Evolutionary conservation across 2,113 vertebrate species (phyloP).

Genomic region (Pleuronectes platessa): DNA sequence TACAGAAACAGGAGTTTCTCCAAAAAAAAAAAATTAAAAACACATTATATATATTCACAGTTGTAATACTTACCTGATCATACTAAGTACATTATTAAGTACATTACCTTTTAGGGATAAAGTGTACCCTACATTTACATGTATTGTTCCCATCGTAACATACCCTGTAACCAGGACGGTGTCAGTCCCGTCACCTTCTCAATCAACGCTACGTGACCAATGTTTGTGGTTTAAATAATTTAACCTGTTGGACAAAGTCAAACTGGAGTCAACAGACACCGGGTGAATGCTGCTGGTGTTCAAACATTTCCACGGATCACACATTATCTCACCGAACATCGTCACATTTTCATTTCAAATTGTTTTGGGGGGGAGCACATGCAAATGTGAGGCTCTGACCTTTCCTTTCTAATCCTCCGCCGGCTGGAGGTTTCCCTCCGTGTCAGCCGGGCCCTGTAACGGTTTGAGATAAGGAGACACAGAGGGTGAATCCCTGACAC

Average conservation of each 20-base stretch:
- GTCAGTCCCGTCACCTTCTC: not conserved
- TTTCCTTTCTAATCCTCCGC: conserved; percentile 28
- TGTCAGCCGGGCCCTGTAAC: conserved; percentile 6
- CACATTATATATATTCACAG: not conserved
- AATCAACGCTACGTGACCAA: conserved; percentile 24
- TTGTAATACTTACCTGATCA: not conserved
- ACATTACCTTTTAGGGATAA: not conserved
- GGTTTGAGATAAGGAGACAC: conserved; percentile 29
- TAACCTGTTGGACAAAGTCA: conserved; percentile 40
- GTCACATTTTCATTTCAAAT: conserved; percentile 53
- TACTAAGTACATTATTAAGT: not conserved
- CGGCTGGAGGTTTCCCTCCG: conserved; percentile 33
- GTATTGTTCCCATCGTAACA: conserved; percentile 35
- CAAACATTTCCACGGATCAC: not conserved
- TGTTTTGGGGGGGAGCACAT: conserved; percentile 2
- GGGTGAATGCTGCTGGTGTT: not conserved
- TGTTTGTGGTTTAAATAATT: conserved; percentile 73
- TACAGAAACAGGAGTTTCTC: not conserved
- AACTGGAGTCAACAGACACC: conserved; percentile 21
- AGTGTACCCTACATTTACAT: not conserved
- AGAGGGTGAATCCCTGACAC: conserved; percentile 3
- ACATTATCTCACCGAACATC: not conserved
- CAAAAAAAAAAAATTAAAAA: not conserved
- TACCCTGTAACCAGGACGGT: not conserved
- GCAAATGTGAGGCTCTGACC: conserved; percentile 46